These are phyloP conservation scores for Australoheros scitulus DNA, from an alignment of 2,113 vertebrate genomes.

Conservation along the genomic window DNA sequence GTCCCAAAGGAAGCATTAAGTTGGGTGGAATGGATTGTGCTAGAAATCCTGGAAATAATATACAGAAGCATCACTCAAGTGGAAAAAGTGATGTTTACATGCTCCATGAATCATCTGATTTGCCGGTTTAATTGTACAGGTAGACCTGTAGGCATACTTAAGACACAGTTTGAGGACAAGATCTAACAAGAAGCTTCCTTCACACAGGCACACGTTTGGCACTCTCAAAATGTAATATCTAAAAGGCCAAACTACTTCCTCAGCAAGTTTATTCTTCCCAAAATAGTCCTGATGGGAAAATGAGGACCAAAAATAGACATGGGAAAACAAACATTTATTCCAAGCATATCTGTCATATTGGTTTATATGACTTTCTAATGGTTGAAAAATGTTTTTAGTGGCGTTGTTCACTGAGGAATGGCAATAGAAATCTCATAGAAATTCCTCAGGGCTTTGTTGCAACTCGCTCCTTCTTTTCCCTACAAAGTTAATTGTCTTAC, in stretches of 20 bases:
- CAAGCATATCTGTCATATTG: slow-evolving; percentile 27
- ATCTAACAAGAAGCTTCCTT: slow-evolving; percentile 69
- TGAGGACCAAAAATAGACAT: slow-evolving; percentile 29
- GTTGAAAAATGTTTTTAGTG: slow-evolving; percentile 14
- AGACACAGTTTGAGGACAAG: slow-evolving; percentile 60
- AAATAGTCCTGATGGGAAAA: slow-evolving; percentile 59
- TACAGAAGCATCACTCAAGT: slow-evolving; percentile 44
- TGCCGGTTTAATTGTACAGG: slow-evolving; percentile 62
- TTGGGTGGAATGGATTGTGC: slow-evolving; percentile 37
- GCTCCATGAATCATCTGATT: slow-evolving; percentile 58
- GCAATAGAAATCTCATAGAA: slow-evolving; percentile 22
- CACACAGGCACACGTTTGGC: slow-evolving; percentile 42
- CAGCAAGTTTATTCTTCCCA: slow-evolving; percentile 37
- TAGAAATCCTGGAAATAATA: slow-evolving; percentile 28
- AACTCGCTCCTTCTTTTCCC: slow-evolving; percentile 50
- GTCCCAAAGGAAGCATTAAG: slow-evolving; percentile 35
- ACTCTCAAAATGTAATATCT: slow-evolving; percentile 38
- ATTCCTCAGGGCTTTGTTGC: slow-evolving; percentile 63
- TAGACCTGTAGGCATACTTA: slow-evolving; percentile 43
- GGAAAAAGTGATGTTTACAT: slow-evolving; percentile 67
- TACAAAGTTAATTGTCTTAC: slow-evolving; percentile 27
- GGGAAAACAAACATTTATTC: slow-evolving; percentile 32
- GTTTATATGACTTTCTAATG: slow-evolving; percentile 21
- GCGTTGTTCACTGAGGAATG: slow-evolving; percentile 29
- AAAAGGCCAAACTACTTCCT: slow-evolving; percentile 49